Percentiles rank a stretch among this genome's conserved stretches.
phyloP scores from a whole-genome alignment of 2,888 invertebrate species.

The Labia minor region DNA sequence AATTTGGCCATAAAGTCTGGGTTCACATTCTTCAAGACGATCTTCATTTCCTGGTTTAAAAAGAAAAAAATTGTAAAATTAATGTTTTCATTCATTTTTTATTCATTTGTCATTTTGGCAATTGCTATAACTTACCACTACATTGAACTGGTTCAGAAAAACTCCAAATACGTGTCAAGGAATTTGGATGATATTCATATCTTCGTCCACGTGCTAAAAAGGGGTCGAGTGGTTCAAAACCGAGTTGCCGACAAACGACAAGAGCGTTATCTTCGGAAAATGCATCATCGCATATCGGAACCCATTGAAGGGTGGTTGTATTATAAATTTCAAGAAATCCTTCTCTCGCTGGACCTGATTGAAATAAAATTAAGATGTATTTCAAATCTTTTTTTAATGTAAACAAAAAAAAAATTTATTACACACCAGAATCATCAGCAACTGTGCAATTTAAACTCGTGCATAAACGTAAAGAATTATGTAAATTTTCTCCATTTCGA shows the following conservation, averaged over 20 bases:
- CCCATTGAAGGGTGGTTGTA: slow-evolving; percentile 88
- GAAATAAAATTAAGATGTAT: too few species aligned
- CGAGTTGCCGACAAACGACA: slow-evolving; percentile 89
- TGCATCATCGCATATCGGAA: slow-evolving; percentile 87
- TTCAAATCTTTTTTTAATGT: too few species aligned
- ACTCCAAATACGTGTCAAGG: slow-evolving; percentile 76
- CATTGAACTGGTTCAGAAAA: slow-evolving; percentile 87
- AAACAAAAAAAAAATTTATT: background rate
- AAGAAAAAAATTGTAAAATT: too few species aligned
- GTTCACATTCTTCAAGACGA: slow-evolving; percentile 70
- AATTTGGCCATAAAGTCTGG: slow-evolving; percentile 79
- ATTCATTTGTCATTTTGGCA: too few species aligned
- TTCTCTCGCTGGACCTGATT: slow-evolving; percentile 53
- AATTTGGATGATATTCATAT: slow-evolving; percentile 81
- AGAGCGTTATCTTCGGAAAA: slow-evolving; percentile 95
- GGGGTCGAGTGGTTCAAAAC: slow-evolving; percentile 77
- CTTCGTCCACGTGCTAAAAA: slow-evolving; percentile 76
- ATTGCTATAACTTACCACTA: slow-evolving; percentile 33
- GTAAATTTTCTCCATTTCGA: background rate
- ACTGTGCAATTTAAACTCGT: slow-evolving; percentile 57
- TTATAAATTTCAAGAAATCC: slow-evolving; percentile 95
- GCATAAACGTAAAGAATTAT: slow-evolving; percentile 56
- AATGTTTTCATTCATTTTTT: too few species aligned
- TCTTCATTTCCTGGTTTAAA: slow-evolving; percentile 48
- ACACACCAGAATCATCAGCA: slow-evolving; percentile 27